phyloP scores from a whole-genome alignment of 2,797 vertebrate genomes.

The Xerus rutilus region DNA sequence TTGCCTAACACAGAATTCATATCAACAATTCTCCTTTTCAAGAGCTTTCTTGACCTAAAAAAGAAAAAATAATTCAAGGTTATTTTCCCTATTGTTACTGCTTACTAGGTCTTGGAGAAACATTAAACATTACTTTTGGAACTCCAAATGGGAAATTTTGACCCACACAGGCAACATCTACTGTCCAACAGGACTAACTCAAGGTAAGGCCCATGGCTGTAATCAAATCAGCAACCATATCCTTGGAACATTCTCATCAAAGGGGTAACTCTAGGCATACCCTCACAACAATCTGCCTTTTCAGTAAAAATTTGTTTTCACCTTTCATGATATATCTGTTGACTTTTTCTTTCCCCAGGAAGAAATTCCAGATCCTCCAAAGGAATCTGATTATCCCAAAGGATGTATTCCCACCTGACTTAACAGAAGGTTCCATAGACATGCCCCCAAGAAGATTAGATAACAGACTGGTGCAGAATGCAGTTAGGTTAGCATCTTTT shows the following conservation, averaged over 20 bases:
- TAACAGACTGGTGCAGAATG: not conserved
- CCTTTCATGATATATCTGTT: not conserved
- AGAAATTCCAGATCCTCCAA: not conserved
- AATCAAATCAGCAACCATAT: not conserved
- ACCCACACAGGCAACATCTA: not conserved
- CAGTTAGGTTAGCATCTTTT: not conserved
- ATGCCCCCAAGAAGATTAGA: not conserved
- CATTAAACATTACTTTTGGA: constrained; percentile 50
- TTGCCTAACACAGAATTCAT: constrained; percentile 44
- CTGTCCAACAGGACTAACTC: not conserved
- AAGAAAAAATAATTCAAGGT: constrained; percentile 37
- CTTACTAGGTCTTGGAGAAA: constrained; percentile 32
- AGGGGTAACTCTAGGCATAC: not conserved
- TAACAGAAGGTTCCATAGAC: not conserved
- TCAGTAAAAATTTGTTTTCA: not conserved
- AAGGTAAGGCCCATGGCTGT: not conserved
- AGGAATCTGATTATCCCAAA: not conserved
- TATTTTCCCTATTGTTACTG: constrained; percentile 49
- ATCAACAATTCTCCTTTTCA: constrained; percentile 58
- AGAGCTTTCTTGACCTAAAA: constrained; percentile 48
- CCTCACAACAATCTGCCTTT: not conserved
- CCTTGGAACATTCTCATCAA: not conserved
- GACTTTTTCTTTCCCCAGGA: not conserved
- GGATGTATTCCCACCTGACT: not conserved
- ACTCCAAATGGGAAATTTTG: constrained; percentile 19